Evolutionary conservation across 2,113 vertebrate species (phyloP).

Genomic region (Piaya cayana): DNA sequence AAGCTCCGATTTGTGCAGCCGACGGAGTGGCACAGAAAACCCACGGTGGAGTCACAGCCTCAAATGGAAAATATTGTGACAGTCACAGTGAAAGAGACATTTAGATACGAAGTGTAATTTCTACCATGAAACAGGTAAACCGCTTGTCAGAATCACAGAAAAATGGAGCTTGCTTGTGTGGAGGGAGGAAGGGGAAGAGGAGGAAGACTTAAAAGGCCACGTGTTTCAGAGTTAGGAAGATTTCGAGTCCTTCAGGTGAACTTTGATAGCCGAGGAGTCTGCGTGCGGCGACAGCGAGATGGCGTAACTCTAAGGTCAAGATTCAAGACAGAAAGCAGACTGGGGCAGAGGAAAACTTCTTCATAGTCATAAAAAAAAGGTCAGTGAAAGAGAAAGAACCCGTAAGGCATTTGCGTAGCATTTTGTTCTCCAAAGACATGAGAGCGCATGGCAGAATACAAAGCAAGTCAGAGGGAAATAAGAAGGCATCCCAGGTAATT

Average conservation of each 20-base stretch:
- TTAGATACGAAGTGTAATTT: constrained; percentile 45
- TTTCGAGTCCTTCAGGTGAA: constrained; percentile 39
- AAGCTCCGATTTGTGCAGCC: constrained; percentile 30
- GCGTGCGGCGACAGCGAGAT: not conserved
- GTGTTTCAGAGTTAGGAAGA: constrained; percentile 34
- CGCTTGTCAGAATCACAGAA: not conserved
- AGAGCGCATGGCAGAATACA: constrained; percentile 24
- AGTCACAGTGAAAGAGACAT: constrained; percentile 54
- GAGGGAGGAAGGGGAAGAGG: not conserved
- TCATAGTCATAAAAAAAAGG: constrained; percentile 52
- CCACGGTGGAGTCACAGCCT: constrained; percentile 56
- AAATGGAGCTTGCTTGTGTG: not conserved
- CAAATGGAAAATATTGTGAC: constrained; percentile 62
- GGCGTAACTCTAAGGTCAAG: constrained; percentile 55
- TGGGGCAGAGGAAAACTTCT: constrained; percentile 45
- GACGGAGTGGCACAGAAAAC: constrained; percentile 58
- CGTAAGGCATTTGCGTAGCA: not conserved
- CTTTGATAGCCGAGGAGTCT: constrained; percentile 52
- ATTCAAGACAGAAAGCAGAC: constrained; percentile 50
- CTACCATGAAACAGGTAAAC: constrained; percentile 59
- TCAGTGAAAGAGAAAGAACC: constrained; percentile 39
- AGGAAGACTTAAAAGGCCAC: not conserved
- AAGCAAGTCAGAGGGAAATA: constrained; percentile 40
- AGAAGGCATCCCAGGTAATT: constrained; percentile 19
- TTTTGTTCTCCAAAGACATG: constrained; percentile 32